phyloP scores from a whole-genome alignment of 2,888 invertebrate species.

The Vanessa cardui region DNA sequence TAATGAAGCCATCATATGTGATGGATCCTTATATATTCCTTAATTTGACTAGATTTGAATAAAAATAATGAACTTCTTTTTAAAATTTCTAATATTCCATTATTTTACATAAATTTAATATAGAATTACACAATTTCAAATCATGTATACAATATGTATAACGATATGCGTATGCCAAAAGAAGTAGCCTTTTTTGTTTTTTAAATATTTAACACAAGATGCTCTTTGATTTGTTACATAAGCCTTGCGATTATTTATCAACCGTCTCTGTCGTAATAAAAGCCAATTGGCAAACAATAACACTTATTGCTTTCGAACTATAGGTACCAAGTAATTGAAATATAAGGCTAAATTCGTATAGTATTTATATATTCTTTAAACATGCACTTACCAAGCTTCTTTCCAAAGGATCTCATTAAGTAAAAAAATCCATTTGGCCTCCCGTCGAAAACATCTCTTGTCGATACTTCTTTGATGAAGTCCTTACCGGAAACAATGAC shows the following conservation, averaged over 20 bases:
- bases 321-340: background rate
- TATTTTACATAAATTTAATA: too few relatives aligned
- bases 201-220: too few relatives aligned
- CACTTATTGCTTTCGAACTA: slow-evolving; percentile 4
- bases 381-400: slow-evolving; percentile 83
- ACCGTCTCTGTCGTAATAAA: background rate
- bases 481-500: slow-evolving; percentile 85
- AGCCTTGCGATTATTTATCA: background rate
- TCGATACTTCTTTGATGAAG: slow-evolving; percentile 84
- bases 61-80: too few relatives aligned
- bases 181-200: too few relatives aligned
- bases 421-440: slow-evolving; percentile 89
- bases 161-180: too few relatives aligned
- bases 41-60: too few relatives aligned
- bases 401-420: slow-evolving; percentile 85
- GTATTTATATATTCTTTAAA: background rate
- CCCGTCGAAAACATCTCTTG: slow-evolving; percentile 86
- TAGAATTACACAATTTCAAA: too few relatives aligned
- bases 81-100: too few relatives aligned
- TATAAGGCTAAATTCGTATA: background rate
- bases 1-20: too few relatives aligned
- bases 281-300: slow-evolving; percentile 9
- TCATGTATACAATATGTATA: too few relatives aligned
- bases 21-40: too few relatives aligned
- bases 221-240: background rate